These are phyloP conservation scores for Agrilus biguttatus DNA, from an alignment of 2,888 invertebrate genomes.

Conservation along the genomic window DNA sequence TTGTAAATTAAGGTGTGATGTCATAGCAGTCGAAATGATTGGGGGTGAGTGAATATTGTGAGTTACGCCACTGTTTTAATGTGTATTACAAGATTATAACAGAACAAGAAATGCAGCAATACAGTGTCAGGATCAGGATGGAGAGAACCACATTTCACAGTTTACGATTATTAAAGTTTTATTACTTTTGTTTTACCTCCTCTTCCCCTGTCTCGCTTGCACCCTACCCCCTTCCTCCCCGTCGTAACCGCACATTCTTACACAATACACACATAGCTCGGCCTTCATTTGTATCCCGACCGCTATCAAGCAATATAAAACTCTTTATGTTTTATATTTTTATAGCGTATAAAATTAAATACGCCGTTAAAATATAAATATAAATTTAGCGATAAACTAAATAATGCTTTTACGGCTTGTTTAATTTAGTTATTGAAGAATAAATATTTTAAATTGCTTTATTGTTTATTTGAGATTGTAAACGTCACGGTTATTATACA, in stretches of 20 bases:
- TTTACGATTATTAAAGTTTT: conserved; percentile 25
- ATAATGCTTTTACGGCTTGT: conserved; percentile 19
- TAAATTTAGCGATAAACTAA: conserved; percentile 19
- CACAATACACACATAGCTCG: neutral
- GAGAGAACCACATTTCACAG: conserved; percentile 8
- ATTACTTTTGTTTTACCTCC: conserved; percentile 17
- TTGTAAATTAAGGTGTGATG: no score
- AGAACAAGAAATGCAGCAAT: no score
- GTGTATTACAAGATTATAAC: no score
- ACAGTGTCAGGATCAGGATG: no score
- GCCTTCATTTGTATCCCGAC: conserved; percentile 17
- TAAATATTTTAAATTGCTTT: conserved; percentile 14
- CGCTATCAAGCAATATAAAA: conserved; percentile 19
- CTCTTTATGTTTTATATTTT: conserved; percentile 21
- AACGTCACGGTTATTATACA: no score
- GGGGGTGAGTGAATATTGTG: no score
- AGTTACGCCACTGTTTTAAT: no score
- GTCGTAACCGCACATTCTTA: no score
- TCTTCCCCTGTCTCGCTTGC: neutral
- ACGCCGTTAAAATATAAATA: conserved; percentile 25
- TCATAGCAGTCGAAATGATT: no score
- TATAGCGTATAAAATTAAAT: conserved; percentile 21
- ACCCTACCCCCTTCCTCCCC: no score
- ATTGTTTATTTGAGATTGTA: conserved; percentile 2
- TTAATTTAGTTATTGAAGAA: conserved; percentile 15